These are phyloP conservation scores for Himalopsyche anomala DNA, from an alignment of 2,888 invertebrate species.

Conservation along the genomic window DNA sequence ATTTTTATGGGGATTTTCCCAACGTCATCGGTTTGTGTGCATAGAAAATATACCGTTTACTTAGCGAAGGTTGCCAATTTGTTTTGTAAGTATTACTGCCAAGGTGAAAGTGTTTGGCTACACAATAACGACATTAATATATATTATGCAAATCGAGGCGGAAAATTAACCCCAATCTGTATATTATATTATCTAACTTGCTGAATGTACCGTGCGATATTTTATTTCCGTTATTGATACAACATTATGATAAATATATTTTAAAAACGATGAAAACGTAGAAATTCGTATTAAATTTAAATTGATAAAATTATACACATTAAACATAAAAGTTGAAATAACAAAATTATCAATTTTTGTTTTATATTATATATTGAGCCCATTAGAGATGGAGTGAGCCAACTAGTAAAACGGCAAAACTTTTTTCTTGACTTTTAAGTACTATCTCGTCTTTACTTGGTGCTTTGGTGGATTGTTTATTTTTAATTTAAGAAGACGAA, in stretches of 20 bases:
- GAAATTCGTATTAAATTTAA: too few species aligned
- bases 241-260: too few species aligned
- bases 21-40: constrained; percentile 23
- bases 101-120: constrained; percentile 16
- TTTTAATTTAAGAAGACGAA: too few species aligned
- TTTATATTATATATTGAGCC: too few species aligned
- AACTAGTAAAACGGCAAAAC: too few species aligned
- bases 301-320: too few species aligned
- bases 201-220: neutral
- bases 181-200: neutral
- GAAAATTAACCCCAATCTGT: neutral
- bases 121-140: neutral
- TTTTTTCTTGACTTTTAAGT: too few species aligned
- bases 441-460: too few species aligned
- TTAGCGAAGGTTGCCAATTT: constrained; percentile 13
- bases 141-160: neutral
- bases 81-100: neutral
- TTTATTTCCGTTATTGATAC: neutral
- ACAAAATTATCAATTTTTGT: neutral
- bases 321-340: neutral
- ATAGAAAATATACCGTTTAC: constrained; percentile 13
- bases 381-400: too few species aligned
- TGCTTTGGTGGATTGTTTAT: too few species aligned
- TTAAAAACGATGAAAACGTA: too few species aligned
- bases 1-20: constrained; percentile 26